phyloP scores from a whole-genome alignment of 2,113 vertebrate genomes.

The Sceloporus tristichus region DNA sequence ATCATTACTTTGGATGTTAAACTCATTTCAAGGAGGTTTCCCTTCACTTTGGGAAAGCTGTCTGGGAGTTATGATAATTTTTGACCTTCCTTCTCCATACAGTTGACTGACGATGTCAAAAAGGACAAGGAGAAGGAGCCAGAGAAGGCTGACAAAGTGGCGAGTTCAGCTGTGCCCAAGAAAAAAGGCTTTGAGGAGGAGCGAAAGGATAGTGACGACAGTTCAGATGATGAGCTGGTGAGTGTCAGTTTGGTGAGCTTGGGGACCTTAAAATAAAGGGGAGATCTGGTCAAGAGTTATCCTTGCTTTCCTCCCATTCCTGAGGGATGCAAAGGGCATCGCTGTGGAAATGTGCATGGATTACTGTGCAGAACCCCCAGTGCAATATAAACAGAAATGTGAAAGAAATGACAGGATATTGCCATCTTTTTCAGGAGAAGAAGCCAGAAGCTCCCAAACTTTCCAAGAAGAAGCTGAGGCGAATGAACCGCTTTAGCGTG shows the following conservation, averaged over 20 bases:
- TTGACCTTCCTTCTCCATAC: neutral
- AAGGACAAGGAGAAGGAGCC: conserved; percentile 95
- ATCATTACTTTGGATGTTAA: no score
- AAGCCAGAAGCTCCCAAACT: conserved; percentile 88
- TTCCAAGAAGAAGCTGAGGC: conserved; percentile 95
- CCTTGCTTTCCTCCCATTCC: neutral
- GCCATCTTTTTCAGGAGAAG: conserved; percentile 75
- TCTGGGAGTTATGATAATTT: no score
- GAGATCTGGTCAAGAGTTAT: no score
- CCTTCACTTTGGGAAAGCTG: no score
- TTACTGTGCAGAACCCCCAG: neutral
- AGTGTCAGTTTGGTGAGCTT: neutral
- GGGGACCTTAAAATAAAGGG: no score
- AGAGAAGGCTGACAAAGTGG: conserved; percentile 85
- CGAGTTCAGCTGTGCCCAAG: conserved; percentile 77
- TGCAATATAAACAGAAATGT: neutral
- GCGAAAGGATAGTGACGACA: conserved; percentile 89
- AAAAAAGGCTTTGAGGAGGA: conserved; percentile 91
- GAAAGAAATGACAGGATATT: neutral
- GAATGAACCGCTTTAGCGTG: conserved; percentile 94
- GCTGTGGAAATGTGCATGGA: neutral
- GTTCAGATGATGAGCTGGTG: conserved; percentile 81
- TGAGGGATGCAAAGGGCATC: neutral
- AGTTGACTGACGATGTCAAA: conserved; percentile 93
- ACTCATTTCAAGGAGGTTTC: no score